Evolutionary conservation across 2,888 invertebrate genomes (phyloP).

Genomic region (Drosophila monieri): DNA sequence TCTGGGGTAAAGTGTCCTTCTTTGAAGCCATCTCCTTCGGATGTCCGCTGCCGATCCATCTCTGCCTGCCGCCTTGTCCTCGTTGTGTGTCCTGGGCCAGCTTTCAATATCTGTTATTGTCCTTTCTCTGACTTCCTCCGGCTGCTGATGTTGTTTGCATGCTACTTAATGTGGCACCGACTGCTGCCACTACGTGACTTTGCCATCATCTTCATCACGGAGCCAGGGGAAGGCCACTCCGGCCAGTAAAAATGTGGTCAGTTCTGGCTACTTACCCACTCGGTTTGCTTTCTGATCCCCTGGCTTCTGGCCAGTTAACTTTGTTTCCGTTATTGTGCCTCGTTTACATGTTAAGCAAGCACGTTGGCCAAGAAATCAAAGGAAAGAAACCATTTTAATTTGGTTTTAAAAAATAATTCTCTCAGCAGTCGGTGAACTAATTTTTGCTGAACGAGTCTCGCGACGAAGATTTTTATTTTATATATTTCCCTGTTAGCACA

Average conservation of each 20-base stretch:
- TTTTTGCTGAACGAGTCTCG: background rate
- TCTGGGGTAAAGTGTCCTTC: slow-evolving; percentile 24
- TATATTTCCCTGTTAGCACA: slow-evolving; percentile 15
- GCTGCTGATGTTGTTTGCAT: slow-evolving; percentile 57
- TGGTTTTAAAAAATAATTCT: background rate
- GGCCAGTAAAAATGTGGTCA: slow-evolving; percentile 41
- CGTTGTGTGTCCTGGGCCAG: slow-evolving; percentile 37
- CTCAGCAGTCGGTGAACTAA: background rate
- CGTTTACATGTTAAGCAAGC: slow-evolving; percentile 45
- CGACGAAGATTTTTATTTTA: background rate
- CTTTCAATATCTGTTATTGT: slow-evolving; percentile 56
- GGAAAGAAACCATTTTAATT: background rate
- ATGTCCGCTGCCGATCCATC: background rate
- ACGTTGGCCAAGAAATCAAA: slow-evolving; percentile 42
- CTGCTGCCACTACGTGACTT: slow-evolving; percentile 57
- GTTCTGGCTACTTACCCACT: slow-evolving; percentile 17
- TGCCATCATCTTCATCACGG: slow-evolving; percentile 35
- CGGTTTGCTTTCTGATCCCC: slow-evolving; percentile 17
- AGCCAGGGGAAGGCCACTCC: slow-evolving; percentile 16
- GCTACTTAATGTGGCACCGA: slow-evolving; percentile 55
- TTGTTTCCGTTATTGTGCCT: slow-evolving; percentile 19
- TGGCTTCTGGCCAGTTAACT: slow-evolving; percentile 15
- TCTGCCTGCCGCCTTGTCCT: background rate
- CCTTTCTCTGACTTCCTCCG: slow-evolving; percentile 43
- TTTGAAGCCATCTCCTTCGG: background rate